Conservation (phyloP, 2,797 vertebrate species). For the Rhynchotus rufescens region DNA sequence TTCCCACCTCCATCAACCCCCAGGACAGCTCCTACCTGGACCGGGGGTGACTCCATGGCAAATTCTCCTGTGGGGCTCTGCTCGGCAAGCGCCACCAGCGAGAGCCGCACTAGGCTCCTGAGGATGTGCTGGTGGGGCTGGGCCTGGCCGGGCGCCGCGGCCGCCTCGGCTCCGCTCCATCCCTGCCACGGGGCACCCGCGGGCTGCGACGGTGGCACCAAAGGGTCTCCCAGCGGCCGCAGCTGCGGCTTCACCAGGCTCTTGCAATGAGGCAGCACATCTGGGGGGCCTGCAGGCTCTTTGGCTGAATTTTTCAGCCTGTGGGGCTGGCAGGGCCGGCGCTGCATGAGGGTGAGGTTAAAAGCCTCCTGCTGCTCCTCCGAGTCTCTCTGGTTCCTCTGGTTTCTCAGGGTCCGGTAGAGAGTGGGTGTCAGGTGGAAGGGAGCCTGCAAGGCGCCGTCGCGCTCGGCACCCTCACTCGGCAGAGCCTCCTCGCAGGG, state of each 20-base stretch:
- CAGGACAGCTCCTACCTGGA: constrained; percentile 85
- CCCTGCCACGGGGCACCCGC: constrained; percentile 77
- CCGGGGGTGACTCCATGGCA: constrained; percentile 89
- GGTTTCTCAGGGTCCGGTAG: constrained; percentile 86
- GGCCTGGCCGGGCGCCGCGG: constrained; percentile 62
- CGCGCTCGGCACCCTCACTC: fast-evolving
- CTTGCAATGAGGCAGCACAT: constrained; percentile 32
- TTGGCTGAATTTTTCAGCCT: constrained; percentile 69
- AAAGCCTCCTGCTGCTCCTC: constrained; percentile 67
- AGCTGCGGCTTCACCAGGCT: constrained; percentile 68
- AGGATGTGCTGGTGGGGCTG: constrained; percentile 87
- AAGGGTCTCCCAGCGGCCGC: background rate
- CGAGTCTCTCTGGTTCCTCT: constrained; percentile 70
- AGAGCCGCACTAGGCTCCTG: constrained; percentile 90
- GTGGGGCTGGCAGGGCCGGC: constrained; percentile 74
- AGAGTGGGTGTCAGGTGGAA: constrained; percentile 80
- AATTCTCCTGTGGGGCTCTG: constrained; percentile 87
- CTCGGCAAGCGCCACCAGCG: constrained; percentile 92
- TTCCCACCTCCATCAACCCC: fast-evolving
- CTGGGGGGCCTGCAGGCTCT: constrained; percentile 37
- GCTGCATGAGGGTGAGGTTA: constrained; percentile 61
- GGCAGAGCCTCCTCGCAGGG: background rate
- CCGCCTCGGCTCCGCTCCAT: constrained; percentile 73
- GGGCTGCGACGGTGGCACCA: background rate
- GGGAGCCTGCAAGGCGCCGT: constrained; percentile 57